Evolutionary conservation across 30 jellyfish, hydroid and myxozoan species (phyloP), one percentile per base, ranked within the genome.

Genomic region (Chrysaora quinquecirrha): DNA sequence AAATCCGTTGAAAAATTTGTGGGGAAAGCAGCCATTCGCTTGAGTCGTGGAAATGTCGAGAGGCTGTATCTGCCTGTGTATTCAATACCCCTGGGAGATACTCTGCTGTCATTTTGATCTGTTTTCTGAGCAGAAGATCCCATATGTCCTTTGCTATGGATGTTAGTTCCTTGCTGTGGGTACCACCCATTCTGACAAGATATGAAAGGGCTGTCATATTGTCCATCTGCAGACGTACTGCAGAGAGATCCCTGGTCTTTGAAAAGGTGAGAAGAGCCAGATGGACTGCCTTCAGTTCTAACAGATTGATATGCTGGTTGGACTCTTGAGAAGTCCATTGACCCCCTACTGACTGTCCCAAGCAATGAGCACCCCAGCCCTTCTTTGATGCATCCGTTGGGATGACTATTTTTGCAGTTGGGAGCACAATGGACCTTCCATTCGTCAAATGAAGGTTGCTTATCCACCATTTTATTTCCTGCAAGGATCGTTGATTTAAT

Each of bases 81-180:
- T 79, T 79, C 31, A 62, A 78, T 14, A 20, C 56, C 38, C 84
- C 29, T 31, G 90, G 83, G 60, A 79, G 65, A 29, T 67, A 79
- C 34, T 79, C 90, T 23, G 73, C 73, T 12, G 90, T 79, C 34
- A 79, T 65, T n/a, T 64, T 79, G 83, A 79, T 64, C 83, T 48
- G 58, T 33, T 79, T 48, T 49, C n/a, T 21, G n/a, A 79, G 82
- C 23, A 78, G 71, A 65, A 21, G 64, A 10, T 64, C 64, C 81
- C 84, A 77, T 32, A 77, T 77, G 28, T 60, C 77, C 77, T 48
- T 43, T 21, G 78, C 47, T 23, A 73, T n/a, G 48, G 85, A 20
- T 6, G 52, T n/a, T 34, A 70, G 32, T 48, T 35, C 77, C 33
- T 48, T 48, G 85, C 52, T 34, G 46, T 30, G 43, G 43, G 85